phyloP scores from a whole-genome alignment of 2,113 vertebrate genomes.

The Platanista minor region DNA sequence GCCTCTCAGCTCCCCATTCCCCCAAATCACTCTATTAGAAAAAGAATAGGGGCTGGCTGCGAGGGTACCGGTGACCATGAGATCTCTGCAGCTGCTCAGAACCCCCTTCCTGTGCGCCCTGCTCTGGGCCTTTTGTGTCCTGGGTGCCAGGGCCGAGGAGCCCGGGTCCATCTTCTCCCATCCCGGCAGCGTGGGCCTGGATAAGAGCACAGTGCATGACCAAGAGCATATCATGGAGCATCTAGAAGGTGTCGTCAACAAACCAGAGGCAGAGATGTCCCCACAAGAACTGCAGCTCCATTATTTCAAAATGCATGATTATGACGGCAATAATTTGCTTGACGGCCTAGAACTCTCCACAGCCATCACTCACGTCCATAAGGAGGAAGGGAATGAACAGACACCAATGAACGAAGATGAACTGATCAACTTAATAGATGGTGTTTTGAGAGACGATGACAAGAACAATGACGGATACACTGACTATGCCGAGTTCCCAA shows the following conservation, averaged over 20 bases:
- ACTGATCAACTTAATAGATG: slow-evolving; percentile 92
- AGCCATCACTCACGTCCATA: slow-evolving; percentile 95
- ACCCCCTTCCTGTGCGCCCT: slow-evolving; percentile 73
- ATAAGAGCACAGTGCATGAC: slow-evolving; percentile 93
- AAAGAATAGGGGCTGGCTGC: neutral
- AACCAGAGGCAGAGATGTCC: slow-evolving; percentile 93
- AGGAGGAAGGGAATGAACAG: slow-evolving; percentile 89
- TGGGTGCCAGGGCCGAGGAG: slow-evolving; percentile 70
- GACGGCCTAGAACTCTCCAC: slow-evolving; percentile 96
- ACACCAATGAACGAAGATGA: slow-evolving; percentile 92
- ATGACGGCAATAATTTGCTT: slow-evolving; percentile 95
- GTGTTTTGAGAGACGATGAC: slow-evolving; percentile 93
- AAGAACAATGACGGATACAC: slow-evolving; percentile 98
- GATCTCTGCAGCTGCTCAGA: slow-evolving; percentile 42
- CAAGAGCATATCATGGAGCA: slow-evolving; percentile 99
- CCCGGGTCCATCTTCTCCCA: slow-evolving; percentile 76
- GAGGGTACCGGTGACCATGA: slow-evolving; percentile 63
- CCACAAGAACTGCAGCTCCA: slow-evolving; percentile 97
- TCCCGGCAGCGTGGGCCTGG: slow-evolving; percentile 81
- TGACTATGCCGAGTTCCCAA: slow-evolving; percentile 97
- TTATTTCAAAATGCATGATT: slow-evolving; percentile 99
- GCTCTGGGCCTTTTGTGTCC: slow-evolving; percentile 79
- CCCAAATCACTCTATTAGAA: neutral
- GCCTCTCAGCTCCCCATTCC: neutral
- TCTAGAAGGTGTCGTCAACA: slow-evolving; percentile 95